Percentiles rank a stretch among this genome's conserved stretches.
These are phyloP conservation scores for Melanotaenia parkinsoni DNA, from an alignment of 2,797 vertebrate genomes.

Conservation along the genomic window DNA sequence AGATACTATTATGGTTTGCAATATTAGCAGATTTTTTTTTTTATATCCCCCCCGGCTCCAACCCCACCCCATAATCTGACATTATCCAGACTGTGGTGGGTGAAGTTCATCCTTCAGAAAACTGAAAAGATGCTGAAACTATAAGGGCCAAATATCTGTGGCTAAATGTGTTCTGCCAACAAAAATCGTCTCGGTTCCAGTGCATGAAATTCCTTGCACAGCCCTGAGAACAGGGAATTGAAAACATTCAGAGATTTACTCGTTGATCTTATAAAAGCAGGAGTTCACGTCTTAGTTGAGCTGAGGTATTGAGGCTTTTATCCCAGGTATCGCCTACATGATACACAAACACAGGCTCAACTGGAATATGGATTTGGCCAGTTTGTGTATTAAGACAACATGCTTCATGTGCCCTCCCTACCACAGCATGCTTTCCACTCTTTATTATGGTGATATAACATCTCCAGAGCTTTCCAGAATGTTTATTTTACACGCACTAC, in stretches of 20 bases:
- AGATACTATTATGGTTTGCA: constrained; percentile 21
- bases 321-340: constrained; percentile 16
- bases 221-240: constrained; percentile 63
- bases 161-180: constrained; percentile 64
- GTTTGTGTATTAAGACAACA: constrained; percentile 4
- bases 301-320: constrained; percentile 18
- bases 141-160: constrained; percentile 64
- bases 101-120: constrained; percentile 32
- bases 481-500: background rate
- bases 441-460: background rate
- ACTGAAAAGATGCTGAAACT: constrained; percentile 31
- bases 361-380: background rate
- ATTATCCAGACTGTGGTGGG: constrained; percentile 21
- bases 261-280: constrained; percentile 57
- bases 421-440: background rate
- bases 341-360: constrained; percentile 1
- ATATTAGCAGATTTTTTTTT: constrained; percentile 19
- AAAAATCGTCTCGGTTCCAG: constrained; percentile 69
- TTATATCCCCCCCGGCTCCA: background rate
- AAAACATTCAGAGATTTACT: constrained; percentile 69
- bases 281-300: constrained; percentile 46
- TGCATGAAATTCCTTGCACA: constrained; percentile 59
- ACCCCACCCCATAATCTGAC: constrained; percentile 33
- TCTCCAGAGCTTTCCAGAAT: background rate
- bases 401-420: background rate